phyloP scores from a whole-genome alignment of 2,797 vertebrate genomes.

The Philypnodon macrostomus region DNA sequence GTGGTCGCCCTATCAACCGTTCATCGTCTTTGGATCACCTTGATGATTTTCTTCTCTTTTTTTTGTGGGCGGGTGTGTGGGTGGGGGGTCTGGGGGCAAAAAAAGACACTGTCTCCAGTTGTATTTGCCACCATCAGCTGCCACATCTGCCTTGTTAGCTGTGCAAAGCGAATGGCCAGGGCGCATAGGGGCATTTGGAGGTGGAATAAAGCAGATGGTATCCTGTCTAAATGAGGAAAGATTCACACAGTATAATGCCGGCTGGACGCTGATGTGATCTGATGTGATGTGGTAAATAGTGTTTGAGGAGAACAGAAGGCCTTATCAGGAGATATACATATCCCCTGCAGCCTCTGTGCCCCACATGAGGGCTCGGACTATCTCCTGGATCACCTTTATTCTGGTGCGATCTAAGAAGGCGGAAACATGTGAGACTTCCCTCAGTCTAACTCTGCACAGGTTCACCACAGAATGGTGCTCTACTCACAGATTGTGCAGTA shows the following conservation, averaged over 20 bases:
- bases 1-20: too few species aligned
- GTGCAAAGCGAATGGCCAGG: conserved; percentile 63
- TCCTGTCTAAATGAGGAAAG: conserved; percentile 82
- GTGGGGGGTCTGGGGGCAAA: conserved; percentile 67
- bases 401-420: conserved; percentile 57
- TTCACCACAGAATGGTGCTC: conserved; percentile 20
- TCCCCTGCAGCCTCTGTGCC: conserved; percentile 75
- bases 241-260: conserved; percentile 82
- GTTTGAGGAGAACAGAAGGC: conserved; percentile 73
- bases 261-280: conserved; percentile 80
- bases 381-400: conserved; percentile 74
- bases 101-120: conserved; percentile 74
- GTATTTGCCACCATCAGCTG: conserved; percentile 68
- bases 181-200: conserved; percentile 78
- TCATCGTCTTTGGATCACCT: conserved; percentile 47
- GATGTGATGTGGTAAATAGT: conserved; percentile 79
- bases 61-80: too few species aligned
- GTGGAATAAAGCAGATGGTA: conserved; percentile 79
- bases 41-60: conserved; percentile 37
- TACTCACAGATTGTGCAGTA: too few species aligned
- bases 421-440: conserved; percentile 65
- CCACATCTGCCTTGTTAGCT: conserved; percentile 73
- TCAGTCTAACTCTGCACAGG: conserved; percentile 63
- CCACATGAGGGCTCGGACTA: conserved; percentile 78
- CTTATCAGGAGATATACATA: conserved; percentile 85